Conservation (phyloP, 2,888 invertebrate genomes). For the Diarsia mendica region DNA sequence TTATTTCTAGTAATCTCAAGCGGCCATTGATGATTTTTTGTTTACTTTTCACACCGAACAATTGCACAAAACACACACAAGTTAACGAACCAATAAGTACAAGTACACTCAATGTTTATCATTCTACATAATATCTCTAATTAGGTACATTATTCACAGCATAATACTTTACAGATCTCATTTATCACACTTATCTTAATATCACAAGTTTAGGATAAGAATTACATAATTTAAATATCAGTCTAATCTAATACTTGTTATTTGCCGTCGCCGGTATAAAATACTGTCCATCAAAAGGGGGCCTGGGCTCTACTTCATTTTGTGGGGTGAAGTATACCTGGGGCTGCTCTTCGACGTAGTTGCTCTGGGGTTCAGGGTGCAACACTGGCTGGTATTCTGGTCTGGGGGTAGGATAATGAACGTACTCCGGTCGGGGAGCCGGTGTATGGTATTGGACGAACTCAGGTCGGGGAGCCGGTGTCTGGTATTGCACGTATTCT, state of each 20-base stretch:
- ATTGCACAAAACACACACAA: conserved; percentile 28
- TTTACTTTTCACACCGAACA: conserved; percentile 35
- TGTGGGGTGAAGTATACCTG: conserved; percentile 77
- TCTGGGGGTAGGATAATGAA: conserved; percentile 52
- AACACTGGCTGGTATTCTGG: conserved; percentile 54
- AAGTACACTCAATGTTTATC: conserved; percentile 18
- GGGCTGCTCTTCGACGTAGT: conserved; percentile 58
- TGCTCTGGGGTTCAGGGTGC: conserved; percentile 48
- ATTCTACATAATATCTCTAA: conserved; percentile 31
- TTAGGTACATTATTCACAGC: conserved; percentile 61
- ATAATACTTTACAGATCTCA: conserved; percentile 36
- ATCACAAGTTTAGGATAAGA: conserved; percentile 58
- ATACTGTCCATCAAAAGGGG: conserved; percentile 74
- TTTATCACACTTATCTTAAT: conserved; percentile 56
- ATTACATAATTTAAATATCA: conserved; percentile 18
- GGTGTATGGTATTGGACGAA: conserved; percentile 44
- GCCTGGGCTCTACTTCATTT: conserved; percentile 69
- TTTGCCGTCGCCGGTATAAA: conserved; percentile 75
- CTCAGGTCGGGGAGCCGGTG: conserved; percentile 43
- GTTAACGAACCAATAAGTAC: conserved; percentile 12
- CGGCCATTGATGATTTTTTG: conserved; percentile 19
- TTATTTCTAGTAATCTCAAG: conserved; percentile 35
- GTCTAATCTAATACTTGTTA: conserved; percentile 48
- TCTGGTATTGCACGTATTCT: conserved; percentile 46
- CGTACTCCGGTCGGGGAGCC: conserved; percentile 43